phyloP scores from a whole-genome alignment of 1,140 invertebrate genomes.

The Microplitis demolitor region DNA sequence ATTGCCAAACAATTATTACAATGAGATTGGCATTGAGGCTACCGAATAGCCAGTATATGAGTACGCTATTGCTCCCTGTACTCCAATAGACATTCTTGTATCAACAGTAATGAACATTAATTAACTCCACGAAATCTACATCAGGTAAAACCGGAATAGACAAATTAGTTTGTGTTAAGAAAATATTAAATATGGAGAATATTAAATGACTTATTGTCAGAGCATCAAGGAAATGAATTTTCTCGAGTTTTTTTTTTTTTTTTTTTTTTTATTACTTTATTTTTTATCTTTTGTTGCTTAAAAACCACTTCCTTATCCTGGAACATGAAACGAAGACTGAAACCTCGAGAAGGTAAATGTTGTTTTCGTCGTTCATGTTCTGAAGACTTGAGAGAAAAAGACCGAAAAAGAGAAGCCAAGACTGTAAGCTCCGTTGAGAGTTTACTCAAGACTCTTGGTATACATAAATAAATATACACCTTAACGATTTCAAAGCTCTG shows the following conservation, averaged over 20 bases:
- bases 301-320: not conserved
- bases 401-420: not conserved
- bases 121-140: not conserved
- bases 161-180: not conserved
- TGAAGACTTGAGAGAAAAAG: too few relatives aligned
- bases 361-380: too few relatives aligned
- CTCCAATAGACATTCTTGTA: not conserved
- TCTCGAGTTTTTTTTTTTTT: too few relatives aligned
- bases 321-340: conserved; percentile 1
- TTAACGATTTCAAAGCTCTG: conserved; percentile 22
- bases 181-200: not conserved
- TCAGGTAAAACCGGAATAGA: not conserved
- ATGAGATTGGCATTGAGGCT: not conserved
- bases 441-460: conserved; percentile 12
- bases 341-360: not conserved
- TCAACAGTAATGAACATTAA: too few relatives aligned
- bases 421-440: conserved; percentile 1
- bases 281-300: not conserved
- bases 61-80: not conserved
- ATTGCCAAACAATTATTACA: conserved; percentile 19
- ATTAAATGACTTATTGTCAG: not conserved
- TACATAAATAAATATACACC: conserved; percentile 23
- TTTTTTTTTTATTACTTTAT: too few relatives aligned
- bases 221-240: not conserved
- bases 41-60: not conserved